Evolutionary conservation across 2,888 invertebrate species (phyloP).

Genomic region (Exephanes ischioxanthus): DNA sequence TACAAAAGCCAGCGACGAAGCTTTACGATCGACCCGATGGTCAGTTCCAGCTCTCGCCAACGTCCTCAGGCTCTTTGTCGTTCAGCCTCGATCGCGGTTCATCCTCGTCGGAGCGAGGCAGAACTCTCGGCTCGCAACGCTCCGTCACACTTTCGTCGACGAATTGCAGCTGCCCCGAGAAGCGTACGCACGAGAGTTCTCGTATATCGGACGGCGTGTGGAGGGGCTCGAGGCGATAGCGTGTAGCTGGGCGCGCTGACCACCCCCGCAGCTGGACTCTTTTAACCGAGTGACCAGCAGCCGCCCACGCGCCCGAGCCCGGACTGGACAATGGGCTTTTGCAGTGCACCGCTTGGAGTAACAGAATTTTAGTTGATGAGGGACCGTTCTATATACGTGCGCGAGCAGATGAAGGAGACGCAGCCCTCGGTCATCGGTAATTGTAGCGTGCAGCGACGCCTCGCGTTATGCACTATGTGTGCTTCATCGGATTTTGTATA

Average conservation of each 20-base stretch:
- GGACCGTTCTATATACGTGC: background rate
- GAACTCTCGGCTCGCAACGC: slow-evolving; percentile 25
- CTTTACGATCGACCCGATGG: slow-evolving; percentile 43
- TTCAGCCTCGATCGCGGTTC: slow-evolving; percentile 14
- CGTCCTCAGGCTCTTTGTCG: slow-evolving; percentile 2
- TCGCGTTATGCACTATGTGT: slow-evolving; percentile 37
- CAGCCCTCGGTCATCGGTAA: slow-evolving; percentile 56
- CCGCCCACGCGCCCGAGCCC: slow-evolving; percentile 76
- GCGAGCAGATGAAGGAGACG: slow-evolving; percentile 35
- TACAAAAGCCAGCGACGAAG: slow-evolving; percentile 42
- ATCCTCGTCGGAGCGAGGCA: slow-evolving; percentile 26
- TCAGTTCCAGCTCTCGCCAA: slow-evolving; percentile 58
- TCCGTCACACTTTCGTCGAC: background rate
- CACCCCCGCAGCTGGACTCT: slow-evolving; percentile 71
- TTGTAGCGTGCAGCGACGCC: slow-evolving; percentile 49
- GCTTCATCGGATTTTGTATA: slow-evolving; percentile 29
- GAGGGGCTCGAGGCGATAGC: slow-evolving; percentile 62
- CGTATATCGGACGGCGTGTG: slow-evolving; percentile 25
- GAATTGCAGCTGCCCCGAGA: slow-evolving; percentile 6
- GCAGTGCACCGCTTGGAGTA: slow-evolving; percentile 1
- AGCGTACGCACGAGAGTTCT: slow-evolving; percentile 17
- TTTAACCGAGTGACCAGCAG: slow-evolving; percentile 76
- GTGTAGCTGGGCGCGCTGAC: slow-evolving; percentile 30
- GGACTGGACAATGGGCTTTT: slow-evolving; percentile 62
- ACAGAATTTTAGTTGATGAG: slow-evolving; percentile 39